Base-by-base conservation (phyloP, 2,888 invertebrate species). In the Melitaea athalia region DNA sequence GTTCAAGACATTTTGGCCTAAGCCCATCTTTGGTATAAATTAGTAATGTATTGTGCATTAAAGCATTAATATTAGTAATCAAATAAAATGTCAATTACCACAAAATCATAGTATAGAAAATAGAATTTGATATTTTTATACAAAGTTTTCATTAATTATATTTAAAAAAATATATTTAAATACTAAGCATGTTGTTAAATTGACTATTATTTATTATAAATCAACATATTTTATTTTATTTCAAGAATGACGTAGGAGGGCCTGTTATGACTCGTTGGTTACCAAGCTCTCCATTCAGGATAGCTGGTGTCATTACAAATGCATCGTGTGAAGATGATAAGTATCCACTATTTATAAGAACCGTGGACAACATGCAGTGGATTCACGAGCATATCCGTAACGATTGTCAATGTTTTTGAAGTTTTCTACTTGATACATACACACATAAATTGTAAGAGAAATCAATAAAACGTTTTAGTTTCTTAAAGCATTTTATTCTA, bases 291-390 rank as follows among this genome's bases (percentile, higher is more conserved):
- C 78, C 91, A 52, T 94, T 94, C 73, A 93, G 94, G 75, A 79
- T 94, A 47, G 82, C 93, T 52, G 94, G 94, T 4, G 85, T 94
- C 42, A 74, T 94, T 55, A 89, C 94, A 1, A 89, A 92, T 63
- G 93, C 94, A 69, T 81, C 86, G 5, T 94, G 94, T 75, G 85
- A 85, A n/a, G 70, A 78, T 31, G 78, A 76, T 11, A 81, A 85
- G 3, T 84, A 91, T 5, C 90, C 94, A 0, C 76, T 94, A 17
- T 94, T 87, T 74, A 94, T 94, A 0, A 92, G 81, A 78, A 80
- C 94, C 5, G 87, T 88, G 38, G 86, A 93, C 11, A 93, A 94
- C 80, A 77, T 94, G 0, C 81, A 87, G 31, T 95, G 95, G 95
- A 94, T 95, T 71, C 85, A 91, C 15, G 85, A 93, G 69, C 87